phyloP scores from a whole-genome alignment of 2,888 invertebrate genomes.

The Scaeva pyrastri region DNA sequence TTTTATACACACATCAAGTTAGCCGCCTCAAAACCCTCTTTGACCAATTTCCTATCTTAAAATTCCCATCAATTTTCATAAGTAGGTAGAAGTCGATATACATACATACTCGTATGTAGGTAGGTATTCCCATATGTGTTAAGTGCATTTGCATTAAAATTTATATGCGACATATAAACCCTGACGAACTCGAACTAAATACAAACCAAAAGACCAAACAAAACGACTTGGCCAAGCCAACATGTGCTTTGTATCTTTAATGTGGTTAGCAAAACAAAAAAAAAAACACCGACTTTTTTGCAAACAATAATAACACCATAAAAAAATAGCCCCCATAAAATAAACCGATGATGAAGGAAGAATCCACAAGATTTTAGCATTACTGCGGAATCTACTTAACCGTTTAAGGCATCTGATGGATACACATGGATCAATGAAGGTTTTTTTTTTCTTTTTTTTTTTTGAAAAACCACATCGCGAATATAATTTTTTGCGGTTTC shows the following conservation, averaged over 20 bases:
- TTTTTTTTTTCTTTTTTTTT: too few species aligned
- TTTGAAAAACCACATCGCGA: too few species aligned
- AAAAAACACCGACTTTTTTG: too few species aligned
- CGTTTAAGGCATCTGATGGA: conserved; percentile 6
- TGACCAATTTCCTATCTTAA: conserved; percentile 1
- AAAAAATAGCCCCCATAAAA: conserved; percentile 6
- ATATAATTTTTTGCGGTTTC: not conserved
- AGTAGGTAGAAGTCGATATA: too few species aligned
- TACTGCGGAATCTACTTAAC: conserved; percentile 14
- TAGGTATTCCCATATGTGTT: not conserved
- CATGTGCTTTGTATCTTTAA: conserved; percentile 21
- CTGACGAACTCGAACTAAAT: not conserved
- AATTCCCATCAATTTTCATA: conserved; percentile 9
- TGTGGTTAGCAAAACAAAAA: not conserved
- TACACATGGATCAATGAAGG: too few species aligned
- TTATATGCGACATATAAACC: conserved; percentile 8
- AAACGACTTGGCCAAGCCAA: not conserved
- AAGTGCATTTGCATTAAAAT: conserved; percentile 37
- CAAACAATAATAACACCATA: conserved; percentile 1
- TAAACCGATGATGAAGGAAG: not conserved
- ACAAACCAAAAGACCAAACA: not conserved
- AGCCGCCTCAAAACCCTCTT: not conserved
- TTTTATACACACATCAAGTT: not conserved
- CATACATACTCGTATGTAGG: too few species aligned
- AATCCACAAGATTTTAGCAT: conserved; percentile 5